phyloP scores from a whole-genome alignment of 2,888 invertebrate genomes.

The Cheiracanthium punctorium region DNA sequence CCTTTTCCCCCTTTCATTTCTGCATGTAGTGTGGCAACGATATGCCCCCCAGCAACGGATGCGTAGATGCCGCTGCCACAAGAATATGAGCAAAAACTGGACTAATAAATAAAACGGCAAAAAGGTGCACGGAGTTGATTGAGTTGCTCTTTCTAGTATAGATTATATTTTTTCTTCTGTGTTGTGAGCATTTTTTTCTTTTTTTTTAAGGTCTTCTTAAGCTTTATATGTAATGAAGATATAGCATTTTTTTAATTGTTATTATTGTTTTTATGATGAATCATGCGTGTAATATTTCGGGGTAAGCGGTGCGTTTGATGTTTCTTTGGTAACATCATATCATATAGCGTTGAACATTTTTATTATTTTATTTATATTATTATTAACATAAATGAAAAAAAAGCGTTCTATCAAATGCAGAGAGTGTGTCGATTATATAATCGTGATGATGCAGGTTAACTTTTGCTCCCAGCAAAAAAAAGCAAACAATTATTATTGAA shows the following conservation, averaged over 20 bases:
- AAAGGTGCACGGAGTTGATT: neutral
- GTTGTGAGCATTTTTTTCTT: neutral
- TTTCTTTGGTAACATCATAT: no score
- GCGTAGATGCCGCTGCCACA: constrained; percentile 6
- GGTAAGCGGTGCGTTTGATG: neutral
- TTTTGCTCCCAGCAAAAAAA: no score
- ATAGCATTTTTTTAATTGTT: no score
- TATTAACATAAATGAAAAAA: no score
- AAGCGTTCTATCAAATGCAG: no score
- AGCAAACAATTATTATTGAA: no score
- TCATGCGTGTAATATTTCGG: neutral
- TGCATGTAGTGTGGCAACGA: neutral
- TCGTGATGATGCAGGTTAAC: no score
- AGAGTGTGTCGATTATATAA: no score
- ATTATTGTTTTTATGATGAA: neutral
- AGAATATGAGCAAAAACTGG: neutral
- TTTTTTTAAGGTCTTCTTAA: neutral
- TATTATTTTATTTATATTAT: no score
- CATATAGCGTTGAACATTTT: no score
- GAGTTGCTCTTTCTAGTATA: neutral
- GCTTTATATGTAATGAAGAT: neutral
- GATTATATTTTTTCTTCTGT: neutral
- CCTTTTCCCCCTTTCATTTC: neutral
- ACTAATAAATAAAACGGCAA: neutral
- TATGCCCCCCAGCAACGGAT: constrained; percentile 10